Base-by-base conservation (phyloP, 2,113 vertebrate species). In the Heterotilapia buettikoferi region DNA sequence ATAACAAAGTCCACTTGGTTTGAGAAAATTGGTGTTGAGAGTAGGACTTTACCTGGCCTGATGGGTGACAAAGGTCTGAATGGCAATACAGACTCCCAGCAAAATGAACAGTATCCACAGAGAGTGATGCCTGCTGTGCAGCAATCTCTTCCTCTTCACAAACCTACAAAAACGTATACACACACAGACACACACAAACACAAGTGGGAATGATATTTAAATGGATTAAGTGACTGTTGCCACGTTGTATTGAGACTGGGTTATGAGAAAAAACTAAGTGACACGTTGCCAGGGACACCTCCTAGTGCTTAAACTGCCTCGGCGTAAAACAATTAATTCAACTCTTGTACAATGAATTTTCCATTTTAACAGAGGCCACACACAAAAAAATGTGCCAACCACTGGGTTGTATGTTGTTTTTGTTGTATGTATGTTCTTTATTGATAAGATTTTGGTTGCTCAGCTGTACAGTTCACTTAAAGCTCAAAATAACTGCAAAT, bases 61-160 rank as follows among this genome's bases (percentile, higher is more conserved):
- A 14, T 54, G 84, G 21, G 91, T 59, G 2, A 94, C 90, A 45
- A 96, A 90, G 47, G 92, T 94, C 87, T 96, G 95, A 45, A 96
- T 85, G 14, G 88, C 90, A 29, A 96, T 85, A n/a, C 89, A 95
- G 81, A 96, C 78, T 3, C 94, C 90, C 19, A 97, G 61, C 12
- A 93, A 33, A 87, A 95, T 90, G 31, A 96, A 84, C 16, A 92
- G 54, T n/a, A 93, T 86, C 94, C 93, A 94, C 56, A 95, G 81
- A 53, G 87, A 90, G 5, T 88, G 89, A 82, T 89, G 89, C n/a
- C 85, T 92, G 91, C 80, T 91, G 83, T 83, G 93, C 56, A 95
- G 87, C 47, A 84, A 56, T 53, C 57, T 31, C 57, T 61, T 61
- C 26, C 88, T 90, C 71, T 71, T 90, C 76, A 92, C 43, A 68